These are phyloP conservation scores for Indri indri DNA, from an alignment of 2,113 vertebrate genomes.

Conservation along the genomic window DNA sequence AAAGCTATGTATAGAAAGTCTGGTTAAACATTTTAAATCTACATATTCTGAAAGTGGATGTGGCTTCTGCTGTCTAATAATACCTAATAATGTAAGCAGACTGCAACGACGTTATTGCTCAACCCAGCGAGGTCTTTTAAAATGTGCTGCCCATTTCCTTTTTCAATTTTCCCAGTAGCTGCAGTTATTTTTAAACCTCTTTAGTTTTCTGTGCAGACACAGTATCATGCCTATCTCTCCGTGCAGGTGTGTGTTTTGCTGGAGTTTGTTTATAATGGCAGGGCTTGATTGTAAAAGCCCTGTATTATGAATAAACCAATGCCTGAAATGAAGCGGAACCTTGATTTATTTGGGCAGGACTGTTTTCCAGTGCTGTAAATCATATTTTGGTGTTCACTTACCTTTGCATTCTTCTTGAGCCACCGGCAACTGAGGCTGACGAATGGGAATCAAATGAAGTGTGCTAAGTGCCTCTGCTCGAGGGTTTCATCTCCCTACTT, in stretches of 20 bases:
- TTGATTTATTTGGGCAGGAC: slow-evolving; percentile 84
- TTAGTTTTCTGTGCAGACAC: background rate
- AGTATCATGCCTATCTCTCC: background rate
- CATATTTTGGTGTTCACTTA: slow-evolving; percentile 87
- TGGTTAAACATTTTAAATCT: background rate
- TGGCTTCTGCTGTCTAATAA: background rate
- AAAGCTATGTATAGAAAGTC: background rate
- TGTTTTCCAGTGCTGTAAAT: slow-evolving; percentile 85
- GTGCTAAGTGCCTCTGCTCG: slow-evolving; percentile 89
- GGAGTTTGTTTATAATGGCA: slow-evolving; percentile 64
- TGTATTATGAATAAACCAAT: slow-evolving; percentile 78
- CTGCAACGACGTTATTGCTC: background rate
- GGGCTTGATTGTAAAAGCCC: slow-evolving; percentile 67
- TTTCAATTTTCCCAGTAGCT: background rate
- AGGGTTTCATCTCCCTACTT: slow-evolving; percentile 86
- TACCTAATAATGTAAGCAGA: background rate
- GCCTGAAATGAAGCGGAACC: slow-evolving; percentile 77
- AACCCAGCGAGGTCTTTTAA: background rate
- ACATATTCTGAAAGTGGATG: background rate
- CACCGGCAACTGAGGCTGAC: slow-evolving; percentile 86
- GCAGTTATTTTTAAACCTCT: background rate
- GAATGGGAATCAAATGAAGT: slow-evolving; percentile 94
- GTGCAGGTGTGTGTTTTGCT: slow-evolving; percentile 46
- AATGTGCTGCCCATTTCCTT: background rate
- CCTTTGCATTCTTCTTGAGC: slow-evolving; percentile 86